Evolutionary conservation across 2,113 vertebrate genomes (phyloP), one percentile per base, ranked within the genome.

Genomic region (Etheostoma spectabile): DNA sequence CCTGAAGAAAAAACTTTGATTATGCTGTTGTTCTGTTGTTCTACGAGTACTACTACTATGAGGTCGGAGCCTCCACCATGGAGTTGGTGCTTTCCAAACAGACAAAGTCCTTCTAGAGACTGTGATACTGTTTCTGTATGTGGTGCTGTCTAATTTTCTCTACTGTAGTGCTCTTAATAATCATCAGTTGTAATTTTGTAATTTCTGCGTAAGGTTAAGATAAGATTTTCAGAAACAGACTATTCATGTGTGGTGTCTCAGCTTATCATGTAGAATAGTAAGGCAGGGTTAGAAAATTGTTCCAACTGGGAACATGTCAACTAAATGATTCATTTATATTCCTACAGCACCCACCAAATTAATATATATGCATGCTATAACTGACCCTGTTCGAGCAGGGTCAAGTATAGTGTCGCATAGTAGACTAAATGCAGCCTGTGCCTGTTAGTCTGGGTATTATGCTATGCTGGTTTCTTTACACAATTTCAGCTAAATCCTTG

Each of bases 251-350:
- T 59, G 73, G 16, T 49, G 14, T 5, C 77, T 53, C 56, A 65
- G 35, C 53, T 70, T 71, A 77, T 72, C 19, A 76, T 59, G 49
- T 19, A 57, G 45, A 68, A 68, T 22, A 71, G 62, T 48, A 79
- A 64, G 22, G 11, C 56, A 49, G 42, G 35, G 65, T 49, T 45
- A 59, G 61, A 74, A 21, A n/a, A 62, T 69, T 76, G 38, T 57
- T 87, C 60, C 72, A 77, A 51, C 24, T 57, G 74, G 74, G 74
- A 72, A 61, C 22, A 65, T 67, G 66, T 80, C 77, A 70, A 30
- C 82, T 68, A 80, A 83, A 84, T 79, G 72, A 79, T 85, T 73
- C 60, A 79, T 76, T 80, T 63, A 56, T 55, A 78, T 83, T 71
- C 64, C 51, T 81, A 52, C 68, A 65, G 75, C 49, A 74, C 52